Conservation (phyloP, 2,888 invertebrate species). For the Nomada flava region DNA sequence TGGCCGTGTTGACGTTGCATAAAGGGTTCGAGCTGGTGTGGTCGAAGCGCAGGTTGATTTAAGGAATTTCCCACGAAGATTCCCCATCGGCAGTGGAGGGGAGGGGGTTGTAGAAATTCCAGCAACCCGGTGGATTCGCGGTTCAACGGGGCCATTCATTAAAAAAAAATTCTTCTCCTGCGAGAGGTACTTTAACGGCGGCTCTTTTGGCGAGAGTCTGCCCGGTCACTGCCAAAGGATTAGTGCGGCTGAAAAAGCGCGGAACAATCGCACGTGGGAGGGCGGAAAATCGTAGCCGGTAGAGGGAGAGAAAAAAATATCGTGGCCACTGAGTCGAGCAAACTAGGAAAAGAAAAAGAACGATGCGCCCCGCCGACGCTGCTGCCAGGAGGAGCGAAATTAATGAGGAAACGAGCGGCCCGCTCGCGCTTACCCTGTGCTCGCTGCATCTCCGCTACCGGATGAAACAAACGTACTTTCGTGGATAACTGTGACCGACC, state of each 20-base stretch:
- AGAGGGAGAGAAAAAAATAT: slow-evolving; percentile 31
- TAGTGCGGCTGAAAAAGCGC: slow-evolving; percentile 57
- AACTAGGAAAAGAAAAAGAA: slow-evolving; percentile 31
- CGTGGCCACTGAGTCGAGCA: slow-evolving; percentile 34
- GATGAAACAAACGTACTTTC: slow-evolving; percentile 71
- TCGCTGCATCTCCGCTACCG: slow-evolving; percentile 55
- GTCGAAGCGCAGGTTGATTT: slow-evolving; percentile 31
- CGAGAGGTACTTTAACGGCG: slow-evolving; percentile 40
- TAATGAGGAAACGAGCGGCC: slow-evolving; percentile 62
- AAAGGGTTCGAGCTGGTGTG: slow-evolving; percentile 1
- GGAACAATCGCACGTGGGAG: slow-evolving; percentile 41
- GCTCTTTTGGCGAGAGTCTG: slow-evolving; percentile 51
- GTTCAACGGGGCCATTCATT: slow-evolving; percentile 15
- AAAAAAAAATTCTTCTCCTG: slow-evolving; percentile 43
- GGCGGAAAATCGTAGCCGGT: neutral
- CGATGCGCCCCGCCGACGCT: neutral
- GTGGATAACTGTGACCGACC: slow-evolving; percentile 66
- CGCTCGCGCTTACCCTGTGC: slow-evolving; percentile 37
- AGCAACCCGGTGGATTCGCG: slow-evolving; percentile 4
- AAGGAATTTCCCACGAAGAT: slow-evolving; percentile 38
- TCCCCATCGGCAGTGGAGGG: neutral
- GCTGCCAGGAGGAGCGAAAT: slow-evolving; percentile 32
- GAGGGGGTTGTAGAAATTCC: slow-evolving; percentile 16
- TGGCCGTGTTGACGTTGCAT: slow-evolving; percentile 21
- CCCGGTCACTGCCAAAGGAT: slow-evolving; percentile 47